Conservation (phyloP, 2,113 vertebrate species). For the Gymnobelideus leadbeateri region DNA sequence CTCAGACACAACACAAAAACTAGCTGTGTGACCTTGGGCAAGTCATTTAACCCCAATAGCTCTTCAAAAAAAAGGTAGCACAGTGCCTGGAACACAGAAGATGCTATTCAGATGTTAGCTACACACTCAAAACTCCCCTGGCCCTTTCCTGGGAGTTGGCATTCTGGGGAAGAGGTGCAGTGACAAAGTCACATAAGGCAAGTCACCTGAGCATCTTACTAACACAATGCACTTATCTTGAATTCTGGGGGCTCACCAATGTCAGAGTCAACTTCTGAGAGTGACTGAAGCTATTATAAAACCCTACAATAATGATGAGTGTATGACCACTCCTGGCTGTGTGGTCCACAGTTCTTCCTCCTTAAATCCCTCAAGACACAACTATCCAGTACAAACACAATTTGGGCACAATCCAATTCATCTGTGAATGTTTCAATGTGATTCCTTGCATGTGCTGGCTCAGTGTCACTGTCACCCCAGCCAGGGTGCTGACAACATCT, state of each 20-base stretch:
- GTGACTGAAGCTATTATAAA: slow-evolving; percentile 22
- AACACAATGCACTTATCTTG: neutral
- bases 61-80: neutral
- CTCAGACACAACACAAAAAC: no score
- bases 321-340: neutral
- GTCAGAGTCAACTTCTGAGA: neutral
- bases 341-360: neutral
- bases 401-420: neutral
- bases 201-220: neutral
- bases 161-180: neutral
- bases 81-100: neutral
- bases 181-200: neutral
- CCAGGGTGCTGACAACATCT: neutral
- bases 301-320: neutral
- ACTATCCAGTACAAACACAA: neutral
- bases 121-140: neutral
- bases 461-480: neutral
- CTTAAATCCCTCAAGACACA: neutral
- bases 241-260: neutral
- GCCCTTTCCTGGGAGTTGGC: neutral
- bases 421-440: neutral
- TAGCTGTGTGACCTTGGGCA: no score
- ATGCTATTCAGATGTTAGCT: neutral
- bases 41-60: no score
- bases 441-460: neutral